A percentile compares a stretch with the other conserved stretches of the same genome.
These are phyloP conservation scores for Syrphus vitripennis DNA, from an alignment of 2,888 invertebrate genomes.

Conservation along the genomic window DNA sequence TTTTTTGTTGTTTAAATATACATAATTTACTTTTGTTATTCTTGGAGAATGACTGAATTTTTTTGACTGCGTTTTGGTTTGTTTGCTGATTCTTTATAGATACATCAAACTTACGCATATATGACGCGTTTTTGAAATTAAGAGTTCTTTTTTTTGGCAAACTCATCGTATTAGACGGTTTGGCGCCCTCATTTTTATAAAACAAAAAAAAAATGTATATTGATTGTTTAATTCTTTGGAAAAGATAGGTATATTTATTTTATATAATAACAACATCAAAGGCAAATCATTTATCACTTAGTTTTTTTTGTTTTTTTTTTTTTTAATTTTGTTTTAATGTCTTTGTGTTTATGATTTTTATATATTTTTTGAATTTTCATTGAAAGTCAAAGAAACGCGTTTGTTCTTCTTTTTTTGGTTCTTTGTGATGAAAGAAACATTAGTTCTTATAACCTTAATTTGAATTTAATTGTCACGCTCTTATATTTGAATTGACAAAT, in stretches of 20 bases:
- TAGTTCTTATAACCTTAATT: too few relatives aligned
- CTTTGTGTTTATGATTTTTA: neutral
- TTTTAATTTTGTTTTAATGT: slow-evolving; percentile 14
- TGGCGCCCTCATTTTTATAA: slow-evolving; percentile 62
- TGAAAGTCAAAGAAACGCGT: neutral
- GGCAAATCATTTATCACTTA: slow-evolving; percentile 52
- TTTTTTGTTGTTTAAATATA: neutral
- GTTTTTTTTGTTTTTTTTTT: slow-evolving; percentile 10
- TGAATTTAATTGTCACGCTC: too few relatives aligned
- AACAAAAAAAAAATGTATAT: neutral
- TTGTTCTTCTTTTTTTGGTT: neutral
- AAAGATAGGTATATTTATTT: neutral
- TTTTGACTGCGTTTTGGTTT: slow-evolving; percentile 18
- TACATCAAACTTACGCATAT: slow-evolving; percentile 26
- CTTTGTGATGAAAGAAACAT: neutral
- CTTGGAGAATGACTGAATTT: slow-evolving; percentile 54
- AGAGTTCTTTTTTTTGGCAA: slow-evolving; percentile 1
- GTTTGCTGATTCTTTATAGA: slow-evolving; percentile 30
- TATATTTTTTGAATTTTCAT: neutral
- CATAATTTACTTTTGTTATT: slow-evolving; percentile 35
- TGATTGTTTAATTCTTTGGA: slow-evolving; percentile 16
- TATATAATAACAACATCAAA: slow-evolving; percentile 51
- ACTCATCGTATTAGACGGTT: slow-evolving; percentile 51
- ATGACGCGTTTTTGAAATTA: slow-evolving; percentile 1
- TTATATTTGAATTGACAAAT: too few relatives aligned